Base-by-base conservation (phyloP, 2,888 invertebrate genomes). In the Heliconius ethilla region DNA sequence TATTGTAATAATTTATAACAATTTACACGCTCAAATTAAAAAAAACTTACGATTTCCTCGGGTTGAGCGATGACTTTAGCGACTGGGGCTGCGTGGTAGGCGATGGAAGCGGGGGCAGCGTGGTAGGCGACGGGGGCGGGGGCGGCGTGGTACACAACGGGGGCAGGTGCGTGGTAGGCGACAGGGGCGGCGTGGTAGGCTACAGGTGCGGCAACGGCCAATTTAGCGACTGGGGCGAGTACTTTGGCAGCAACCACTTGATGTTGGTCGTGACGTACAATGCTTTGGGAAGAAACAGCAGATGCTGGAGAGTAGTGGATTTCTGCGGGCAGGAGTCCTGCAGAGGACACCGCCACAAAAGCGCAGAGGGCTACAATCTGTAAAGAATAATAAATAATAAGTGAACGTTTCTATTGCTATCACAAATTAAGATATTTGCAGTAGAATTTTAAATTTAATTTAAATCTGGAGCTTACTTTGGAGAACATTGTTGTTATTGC, bases 221-320 rank as follows among this genome's bases (percentile, higher is more conserved):
- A 55, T 70, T 75, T 67, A 55, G 78, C 78, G 79, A 75, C 65
- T 78, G 80, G 78, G n/a, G 77, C 37, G 29, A 75, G 5, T n/a
- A 74, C 59, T 40, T 79, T 79, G 33, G 79, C 51, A 63, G 69
- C 70, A 25, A 70, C 18, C 3, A 70, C 66, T 25, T 78, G 76
- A 11, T 51, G 81, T 87, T 85, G 87, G 87, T 89, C 90, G n/a
- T n/a, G n/a, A n/a, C n/a, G n/a, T n/a, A n/a, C n/a, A n/a, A n/a
- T n/a, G n/a, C n/a, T n/a, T n/a, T 89, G 89, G 13, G 89, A 89
- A 51, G 90, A 90, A 45, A 89, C 87, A 25, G 87, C 88, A 1
- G 85, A 77, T 10, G 89, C 89, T 7, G 86, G 81, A n/a, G 88
- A 88, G 84, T 89, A 88, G 83, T 91, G 90, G 87, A 75, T 94